Evolutionary conservation across 2,113 vertebrate species (phyloP).

Genomic region (Phrynosoma platyrhinos): DNA sequence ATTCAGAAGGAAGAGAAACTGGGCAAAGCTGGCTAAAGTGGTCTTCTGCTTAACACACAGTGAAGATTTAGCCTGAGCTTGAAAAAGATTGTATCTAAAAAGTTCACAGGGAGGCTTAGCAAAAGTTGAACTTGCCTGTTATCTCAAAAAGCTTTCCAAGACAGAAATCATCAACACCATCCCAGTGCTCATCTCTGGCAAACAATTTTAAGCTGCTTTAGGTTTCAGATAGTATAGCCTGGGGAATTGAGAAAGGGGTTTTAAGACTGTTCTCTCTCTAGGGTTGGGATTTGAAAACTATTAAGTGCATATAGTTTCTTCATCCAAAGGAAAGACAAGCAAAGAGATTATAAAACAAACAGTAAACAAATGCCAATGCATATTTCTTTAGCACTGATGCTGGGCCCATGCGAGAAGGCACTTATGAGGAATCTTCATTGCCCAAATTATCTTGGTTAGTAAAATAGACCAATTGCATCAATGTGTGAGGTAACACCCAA

Average conservation of each 20-base stretch:
- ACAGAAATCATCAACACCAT: constrained; percentile 68
- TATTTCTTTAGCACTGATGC: constrained; percentile 5
- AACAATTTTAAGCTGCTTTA: constrained; percentile 79
- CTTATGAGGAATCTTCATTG: too few relatives aligned
- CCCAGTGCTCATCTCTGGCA: constrained; percentile 58
- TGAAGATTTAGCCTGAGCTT: constrained; percentile 71
- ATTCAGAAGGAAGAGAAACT: constrained; percentile 54
- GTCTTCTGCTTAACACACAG: constrained; percentile 27
- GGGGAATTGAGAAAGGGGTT: constrained; percentile 58
- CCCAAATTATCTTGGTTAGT: too few relatives aligned
- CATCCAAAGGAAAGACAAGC: constrained; percentile 47
- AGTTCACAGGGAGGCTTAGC: constrained; percentile 66
- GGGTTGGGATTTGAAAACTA: constrained; percentile 66
- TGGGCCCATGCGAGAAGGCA: neutral
- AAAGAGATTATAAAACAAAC: constrained; percentile 21
- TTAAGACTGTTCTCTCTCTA: constrained; percentile 51
- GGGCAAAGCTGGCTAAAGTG: constrained; percentile 54
- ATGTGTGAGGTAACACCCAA: too few relatives aligned
- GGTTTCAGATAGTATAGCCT: constrained; percentile 62
- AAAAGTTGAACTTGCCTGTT: constrained; percentile 75
- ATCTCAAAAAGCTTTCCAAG: constrained; percentile 69
- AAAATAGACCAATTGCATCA: too few relatives aligned
- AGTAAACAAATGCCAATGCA: neutral
- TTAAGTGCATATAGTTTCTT: constrained; percentile 49
- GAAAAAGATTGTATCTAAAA: constrained; percentile 75